Base-by-base conservation (phyloP, 2,888 invertebrate genomes). In the Ectemnius lituratus region DNA sequence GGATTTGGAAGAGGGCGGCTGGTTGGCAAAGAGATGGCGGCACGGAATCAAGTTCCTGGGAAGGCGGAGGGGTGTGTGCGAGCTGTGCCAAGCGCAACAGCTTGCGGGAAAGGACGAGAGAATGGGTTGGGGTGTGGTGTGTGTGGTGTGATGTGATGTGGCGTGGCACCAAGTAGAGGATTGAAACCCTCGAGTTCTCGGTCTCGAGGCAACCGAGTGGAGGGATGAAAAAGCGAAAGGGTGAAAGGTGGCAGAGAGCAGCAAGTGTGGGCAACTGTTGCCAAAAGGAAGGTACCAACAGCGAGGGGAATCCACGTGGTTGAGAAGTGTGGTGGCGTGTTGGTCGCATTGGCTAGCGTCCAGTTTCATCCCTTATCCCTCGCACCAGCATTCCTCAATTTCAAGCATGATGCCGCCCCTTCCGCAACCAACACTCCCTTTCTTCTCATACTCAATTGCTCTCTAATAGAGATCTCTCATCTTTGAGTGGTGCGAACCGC, bases 311-410 rank as follows among this genome's bases (percentile, higher is more conserved):
- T 56, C 62, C 81, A 81, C 75, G 78, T 80, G 81, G 64, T 67
- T 62, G 68, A 52, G 52, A 47, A 46, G 37, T 37, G 37, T 64
- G 61, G 61, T 67, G 61, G 59, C 64, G 56, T 60, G 73, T 61
- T 70, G 74, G 79, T 75, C 72, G 65, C 62, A 37, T 68, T 82
- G 82, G 82, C 76, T 59, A 70, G 37, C 66, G 49, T 81, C 81
- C 81, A 81, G 73, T 67, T 23, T 57, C 60, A 56, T 58, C 49
- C 56, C 52, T 6, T 14, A 16, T 5, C 11, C 2, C n/a, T 6
- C 37, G 8, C 37, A 6, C 37, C 37, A 37, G 8, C 8, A 6
- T 37, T 11, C 11, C 37, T 8, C 8, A 37, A 37, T 37, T 37
- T 37, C 37, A 37, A 23, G 23, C 2, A 23, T 3, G 23, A 23